Evolutionary conservation across 1,140 invertebrate species (phyloP), one percentile per base, ranked within the genome.

Genomic region (Caenorhabditis tropicalis): DNA sequence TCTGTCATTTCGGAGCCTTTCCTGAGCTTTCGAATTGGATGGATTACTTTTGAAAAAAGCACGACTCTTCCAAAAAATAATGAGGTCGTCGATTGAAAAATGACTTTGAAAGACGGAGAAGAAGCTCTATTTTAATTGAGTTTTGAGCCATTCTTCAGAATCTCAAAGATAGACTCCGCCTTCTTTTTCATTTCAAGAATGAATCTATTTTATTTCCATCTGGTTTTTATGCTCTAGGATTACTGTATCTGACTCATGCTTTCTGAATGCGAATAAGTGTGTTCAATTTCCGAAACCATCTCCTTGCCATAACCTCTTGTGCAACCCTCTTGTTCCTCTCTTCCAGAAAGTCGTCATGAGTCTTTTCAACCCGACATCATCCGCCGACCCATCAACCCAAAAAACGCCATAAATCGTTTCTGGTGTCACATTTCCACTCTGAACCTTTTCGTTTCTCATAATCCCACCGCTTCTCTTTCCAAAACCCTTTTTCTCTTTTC

Each of bases 401-500:
- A 65, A 65, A 65, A 65, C 31, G 29, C 58, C 58, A 65, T 74
- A 74, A 74, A 74, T 74, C 65, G 65, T 74, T 24, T 74, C 33
- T 39, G 33, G 65, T 74, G 65, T 43, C 65, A 74, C 65, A 74
- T 74, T 74, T n/a, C 65, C n/a, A n/a, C 24, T 24, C n/a, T 74
- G 65, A 74, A 74, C 65, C 65, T 74, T 74, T 46, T 43, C 27
- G 9, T 65, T 31, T 36, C 36, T 46, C 65, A 74, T 74, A 74
- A 74, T 74, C 65, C 65, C 65, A 43, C 5, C 0, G 15, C 24
- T 56, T 56, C 53, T 74, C 5, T 74, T 46, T 74, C 15, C 65
- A 43, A 74, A 46, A 29, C 19, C 36, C n/a, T 21, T 43, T 74
- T 56, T 24, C 24, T 56, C 29, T 19, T 3, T 51, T 0, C 10